Evolutionary conservation across 2,797 vertebrate species (phyloP), one percentile per base, ranked within the genome.

Genomic region (Huso huso): DNA sequence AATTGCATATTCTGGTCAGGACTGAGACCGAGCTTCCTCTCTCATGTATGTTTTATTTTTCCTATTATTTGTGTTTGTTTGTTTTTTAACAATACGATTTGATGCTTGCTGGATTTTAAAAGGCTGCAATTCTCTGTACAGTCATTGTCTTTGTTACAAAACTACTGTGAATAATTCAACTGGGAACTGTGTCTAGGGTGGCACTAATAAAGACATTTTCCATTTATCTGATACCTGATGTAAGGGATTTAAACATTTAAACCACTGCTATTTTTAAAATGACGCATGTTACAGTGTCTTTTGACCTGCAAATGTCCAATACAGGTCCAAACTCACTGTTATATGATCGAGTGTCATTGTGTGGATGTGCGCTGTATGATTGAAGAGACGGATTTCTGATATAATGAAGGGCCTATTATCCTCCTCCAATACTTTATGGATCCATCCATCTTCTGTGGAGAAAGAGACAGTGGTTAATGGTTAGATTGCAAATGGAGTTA

Each of bases 381-480:
- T 79, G n/a, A 66, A 70, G 6, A 89, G 73, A 11, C 73, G 74
- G 0, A 80, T 88, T 78, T 90, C 84, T 53, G 86, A 87, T 75
- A 92, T 89, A 73, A 90, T 87, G 65, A 92, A 89, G 51, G 84
- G 72, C 64, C 83, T 74, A 0, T 76, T 76, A 3, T 76, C 77
- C 3, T 79, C 70, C 64, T 89, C 88, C n/a, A 91, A 74, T 50
- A 90, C 73, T 73, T 91, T 91, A 67, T 88, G 81, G 69, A 92
- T 88, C 67, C 67, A 82, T 1, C 89, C 87, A 8, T 73, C 72
- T 59, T 86, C 90, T 91, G 78, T 57, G 11, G 61, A 63, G 68
- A 61, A 37, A 37, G 23, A 37, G 23, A 37, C 23, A 37, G 2
- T 4, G 23, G 23, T 37, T 37, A 37, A 37, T 37, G 23, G 23